Conservation (phyloP, 1,140 invertebrate species). For the Sipha flava region DNA sequence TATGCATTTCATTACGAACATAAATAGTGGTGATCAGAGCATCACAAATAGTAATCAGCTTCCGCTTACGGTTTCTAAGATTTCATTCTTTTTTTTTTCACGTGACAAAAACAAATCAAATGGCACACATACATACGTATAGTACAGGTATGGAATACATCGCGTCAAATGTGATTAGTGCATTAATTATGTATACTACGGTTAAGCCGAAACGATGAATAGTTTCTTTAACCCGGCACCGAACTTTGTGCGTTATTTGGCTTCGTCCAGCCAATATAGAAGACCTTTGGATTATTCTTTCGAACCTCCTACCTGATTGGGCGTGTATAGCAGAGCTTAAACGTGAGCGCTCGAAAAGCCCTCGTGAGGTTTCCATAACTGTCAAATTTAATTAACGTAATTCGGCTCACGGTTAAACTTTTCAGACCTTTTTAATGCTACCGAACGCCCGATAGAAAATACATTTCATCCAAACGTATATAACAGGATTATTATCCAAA, state of each 20-base stretch:
- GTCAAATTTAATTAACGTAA: constrained; percentile 9
- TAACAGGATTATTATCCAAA: neutral
- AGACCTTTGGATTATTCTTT: neutral
- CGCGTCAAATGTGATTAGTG: too few species aligned
- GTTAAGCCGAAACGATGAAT: neutral
- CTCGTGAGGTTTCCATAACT: neutral
- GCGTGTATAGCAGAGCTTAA: neutral
- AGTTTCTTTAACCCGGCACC: neutral
- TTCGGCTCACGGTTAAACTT: neutral
- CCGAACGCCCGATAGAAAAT: neutral
- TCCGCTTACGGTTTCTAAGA: too few species aligned
- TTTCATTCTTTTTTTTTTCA: too few species aligned
- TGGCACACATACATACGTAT: too few species aligned
- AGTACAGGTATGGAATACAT: too few species aligned
- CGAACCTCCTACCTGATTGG: too few species aligned
- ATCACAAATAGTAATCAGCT: too few species aligned
- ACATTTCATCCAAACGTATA: too few species aligned
- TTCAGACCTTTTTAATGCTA: neutral
- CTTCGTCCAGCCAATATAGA: neutral
- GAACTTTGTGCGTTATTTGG: neutral
- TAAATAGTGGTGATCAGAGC: too few species aligned
- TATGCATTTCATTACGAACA: too few species aligned
- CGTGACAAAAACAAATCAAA: too few species aligned
- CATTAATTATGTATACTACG: too few species aligned
- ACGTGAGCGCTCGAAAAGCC: neutral